phyloP scores from a whole-genome alignment of 2,888 invertebrate genomes.

The Cantharis rufa region DNA sequence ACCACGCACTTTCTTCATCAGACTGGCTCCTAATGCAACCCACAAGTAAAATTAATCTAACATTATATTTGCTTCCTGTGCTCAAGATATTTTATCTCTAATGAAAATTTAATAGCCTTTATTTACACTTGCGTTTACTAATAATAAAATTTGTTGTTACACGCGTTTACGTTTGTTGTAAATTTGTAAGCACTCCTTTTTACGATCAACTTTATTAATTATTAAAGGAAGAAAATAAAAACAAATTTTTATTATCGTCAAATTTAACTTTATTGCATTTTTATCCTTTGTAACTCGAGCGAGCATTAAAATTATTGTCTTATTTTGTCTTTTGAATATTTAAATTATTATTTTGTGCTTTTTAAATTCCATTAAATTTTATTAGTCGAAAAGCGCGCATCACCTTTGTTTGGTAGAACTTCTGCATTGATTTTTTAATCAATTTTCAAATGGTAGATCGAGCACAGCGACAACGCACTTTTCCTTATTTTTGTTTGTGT shows the following conservation, averaged over 20 bases:
- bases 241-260: background rate
- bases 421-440: background rate
- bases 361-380: background rate
- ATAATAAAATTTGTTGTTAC: conserved; percentile 9
- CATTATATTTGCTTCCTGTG: conserved; percentile 30
- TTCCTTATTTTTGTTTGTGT: background rate
- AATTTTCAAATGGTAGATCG: conserved; percentile 1
- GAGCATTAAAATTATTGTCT: background rate
- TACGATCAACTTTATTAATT: background rate
- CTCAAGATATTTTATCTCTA: conserved; percentile 17
- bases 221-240: background rate
- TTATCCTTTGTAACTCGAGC: background rate
- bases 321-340: background rate
- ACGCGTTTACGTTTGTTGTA: background rate
- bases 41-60: conserved; percentile 34
- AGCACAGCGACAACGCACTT: background rate
- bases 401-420: background rate
- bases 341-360: background rate
- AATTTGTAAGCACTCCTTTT: background rate
- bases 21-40: conserved; percentile 30
- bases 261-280: background rate
- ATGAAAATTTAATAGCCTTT: conserved; percentile 24
- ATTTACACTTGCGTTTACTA: conserved; percentile 8
- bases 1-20: conserved; percentile 34
- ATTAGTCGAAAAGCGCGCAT: background rate